A percentile compares a stretch with the other conserved stretches of the same genome.
These are phyloP conservation scores for Conistra vaccinii DNA, from an alignment of 2,888 invertebrate genomes.

Conservation along the genomic window DNA sequence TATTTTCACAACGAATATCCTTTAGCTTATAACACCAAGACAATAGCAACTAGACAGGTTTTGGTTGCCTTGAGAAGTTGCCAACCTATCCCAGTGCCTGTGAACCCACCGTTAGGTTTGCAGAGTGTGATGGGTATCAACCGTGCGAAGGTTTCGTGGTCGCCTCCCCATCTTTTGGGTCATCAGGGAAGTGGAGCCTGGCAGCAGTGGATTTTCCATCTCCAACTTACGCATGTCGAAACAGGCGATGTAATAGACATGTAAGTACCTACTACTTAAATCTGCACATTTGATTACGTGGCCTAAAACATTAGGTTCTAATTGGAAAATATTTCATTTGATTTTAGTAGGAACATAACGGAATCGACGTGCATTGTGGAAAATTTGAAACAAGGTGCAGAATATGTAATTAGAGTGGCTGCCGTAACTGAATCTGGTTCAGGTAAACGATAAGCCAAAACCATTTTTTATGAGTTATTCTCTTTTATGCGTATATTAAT, in stretches of 20 bases:
- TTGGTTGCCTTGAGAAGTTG: constrained; percentile 92
- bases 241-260: constrained; percentile 80
- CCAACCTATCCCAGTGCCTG: constrained; percentile 95
- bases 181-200: constrained; percentile 93
- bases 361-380: constrained; percentile 92
- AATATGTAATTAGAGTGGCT: constrained; percentile 95
- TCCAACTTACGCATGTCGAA: constrained; percentile 91
- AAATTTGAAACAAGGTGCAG: constrained; percentile 93
- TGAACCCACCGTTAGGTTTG: constrained; percentile 94
- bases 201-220: constrained; percentile 94
- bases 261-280: constrained; percentile 72
- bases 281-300: background rate
- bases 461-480: background rate
- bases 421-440: constrained; percentile 94
- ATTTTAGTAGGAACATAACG: constrained; percentile 87
- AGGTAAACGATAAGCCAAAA: constrained; percentile 72
- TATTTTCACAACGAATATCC: constrained; percentile 95
- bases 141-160: constrained; percentile 95
- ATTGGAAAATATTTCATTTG: constrained; percentile 48
- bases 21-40: constrained; percentile 84
- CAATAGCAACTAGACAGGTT: constrained; percentile 82
- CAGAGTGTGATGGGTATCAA: constrained; percentile 95
- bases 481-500: constrained; percentile 1
- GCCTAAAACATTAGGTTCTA: background rate
- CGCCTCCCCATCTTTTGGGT: constrained; percentile 93